These are phyloP conservation scores for Ornithoptera alexandrae DNA, from an alignment of 2,888 invertebrate species.

Conservation along the genomic window DNA sequence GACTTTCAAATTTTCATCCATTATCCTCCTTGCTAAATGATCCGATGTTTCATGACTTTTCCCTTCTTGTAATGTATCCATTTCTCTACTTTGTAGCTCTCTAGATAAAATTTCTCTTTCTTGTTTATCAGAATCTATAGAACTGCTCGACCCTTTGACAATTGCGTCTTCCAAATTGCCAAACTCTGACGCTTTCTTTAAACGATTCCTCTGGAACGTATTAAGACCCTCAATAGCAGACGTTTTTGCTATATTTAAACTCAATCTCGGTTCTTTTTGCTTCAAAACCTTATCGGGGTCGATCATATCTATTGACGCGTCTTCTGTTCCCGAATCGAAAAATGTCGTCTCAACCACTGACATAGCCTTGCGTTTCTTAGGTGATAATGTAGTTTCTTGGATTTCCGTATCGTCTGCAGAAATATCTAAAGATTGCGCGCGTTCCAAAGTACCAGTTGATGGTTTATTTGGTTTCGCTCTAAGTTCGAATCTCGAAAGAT, in stretches of 20 bases:
- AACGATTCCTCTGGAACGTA: constrained; percentile 83
- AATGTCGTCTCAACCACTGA: constrained; percentile 73
- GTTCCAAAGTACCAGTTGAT: constrained; percentile 82
- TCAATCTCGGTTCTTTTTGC: constrained; percentile 80
- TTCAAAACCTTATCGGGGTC: constrained; percentile 65
- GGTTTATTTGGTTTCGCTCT: constrained; percentile 68
- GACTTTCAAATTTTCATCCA: constrained; percentile 75
- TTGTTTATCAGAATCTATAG: constrained; percentile 66
- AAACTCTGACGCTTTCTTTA: constrained; percentile 88
- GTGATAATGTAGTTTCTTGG: constrained; percentile 66
- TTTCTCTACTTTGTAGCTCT: constrained; percentile 42
- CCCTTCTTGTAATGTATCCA: constrained; percentile 52
- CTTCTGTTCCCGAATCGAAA: constrained; percentile 66
- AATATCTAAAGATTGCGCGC: constrained; percentile 90
- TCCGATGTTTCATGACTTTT: constrained; percentile 69
- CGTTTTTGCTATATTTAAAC: constrained; percentile 71
- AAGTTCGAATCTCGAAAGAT: constrained; percentile 84
- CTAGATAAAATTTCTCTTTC: constrained; percentile 48
- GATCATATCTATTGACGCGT: constrained; percentile 68
- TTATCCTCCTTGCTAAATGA: constrained; percentile 69
- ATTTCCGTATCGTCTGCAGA: constrained; percentile 77
- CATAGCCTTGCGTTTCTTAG: constrained; percentile 85
- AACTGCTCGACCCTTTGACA: constrained; percentile 76
- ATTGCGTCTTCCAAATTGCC: constrained; percentile 89
- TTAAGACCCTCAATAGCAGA: constrained; percentile 83